Base-by-base conservation (phyloP, 2,888 invertebrate genomes). In the Hypomecis punctinalis region DNA sequence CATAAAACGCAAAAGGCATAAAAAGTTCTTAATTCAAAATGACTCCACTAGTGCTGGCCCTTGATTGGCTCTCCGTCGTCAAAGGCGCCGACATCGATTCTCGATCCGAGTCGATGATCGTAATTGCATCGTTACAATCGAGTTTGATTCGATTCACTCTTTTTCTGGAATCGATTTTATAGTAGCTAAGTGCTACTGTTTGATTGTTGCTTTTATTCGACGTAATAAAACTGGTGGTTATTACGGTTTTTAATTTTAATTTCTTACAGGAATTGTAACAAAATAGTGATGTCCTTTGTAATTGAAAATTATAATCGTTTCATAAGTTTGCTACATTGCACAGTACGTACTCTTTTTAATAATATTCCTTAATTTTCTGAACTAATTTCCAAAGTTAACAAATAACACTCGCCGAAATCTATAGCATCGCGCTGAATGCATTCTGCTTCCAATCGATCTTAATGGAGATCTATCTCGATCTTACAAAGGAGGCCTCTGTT, bases 21-120 rank as follows among this genome's bases (percentile, higher is more conserved):
- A 51, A 53, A 54, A 56, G 13, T 23, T 23, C 8, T 33, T 10
- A 33, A 13, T 5, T 54, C 49, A 5, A 59, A 64, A 64, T 37
- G 35, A 60, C 47, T 36, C 23, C 54, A 58, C 46, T 61, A 23
- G 23, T 23, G 47, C 55, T 57, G 47, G 62, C 55, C 67, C 63
- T 62, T 67, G 71, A 79, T 76, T 79, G 76, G 77, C 66, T 74
- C 71, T 74, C 79, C 79, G 79, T 79, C 73, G 76, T 89, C 89
- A 89, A 89, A 83, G 80, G 75, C 61, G 69, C 78, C 78, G 76
- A 66, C 73, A 76, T 79, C 79, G 82, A 81, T 83, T 80, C 78
- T 69, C 61, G 68, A 66, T 69, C 68, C 74, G 69, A 70, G 51
- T 63, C 70, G 71, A 78, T 78, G 75, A 73, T 80, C 76, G 81